Conservation (phyloP, 2,888 invertebrate genomes). For the Synanthedon andrenaeformis region DNA sequence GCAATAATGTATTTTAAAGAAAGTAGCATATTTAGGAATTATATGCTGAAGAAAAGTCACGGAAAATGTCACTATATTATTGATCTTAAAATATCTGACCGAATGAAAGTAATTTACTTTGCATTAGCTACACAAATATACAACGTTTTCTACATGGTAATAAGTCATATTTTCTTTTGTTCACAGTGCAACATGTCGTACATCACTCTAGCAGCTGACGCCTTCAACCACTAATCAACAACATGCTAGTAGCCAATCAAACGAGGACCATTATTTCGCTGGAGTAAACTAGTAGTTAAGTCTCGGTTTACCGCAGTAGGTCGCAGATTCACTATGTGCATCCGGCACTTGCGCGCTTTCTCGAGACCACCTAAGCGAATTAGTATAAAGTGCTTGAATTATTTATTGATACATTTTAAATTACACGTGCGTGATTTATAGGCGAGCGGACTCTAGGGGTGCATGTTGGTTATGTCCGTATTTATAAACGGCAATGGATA, state of each 20-base stretch:
- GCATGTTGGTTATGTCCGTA: background rate
- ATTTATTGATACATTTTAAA: background rate
- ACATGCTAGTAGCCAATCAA: slow-evolving; percentile 37
- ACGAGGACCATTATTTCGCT: slow-evolving; percentile 29
- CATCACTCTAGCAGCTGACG: slow-evolving; percentile 14
- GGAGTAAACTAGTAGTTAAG: slow-evolving; percentile 24
- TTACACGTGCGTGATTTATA: background rate
- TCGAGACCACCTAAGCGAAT: slow-evolving; percentile 18
- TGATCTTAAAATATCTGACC: no score
- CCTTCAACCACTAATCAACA: slow-evolving; percentile 28
- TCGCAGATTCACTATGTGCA: slow-evolving; percentile 31
- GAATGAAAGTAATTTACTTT: no score
- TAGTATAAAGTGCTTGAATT: background rate
- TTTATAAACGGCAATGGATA: background rate
- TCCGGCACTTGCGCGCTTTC: slow-evolving; percentile 41
- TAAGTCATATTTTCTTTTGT: background rate
- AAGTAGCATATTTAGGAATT: no score
- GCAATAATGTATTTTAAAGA: no score
- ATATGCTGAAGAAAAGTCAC: no score
- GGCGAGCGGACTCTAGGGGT: background rate
- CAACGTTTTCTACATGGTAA: background rate
- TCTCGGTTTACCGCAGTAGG: slow-evolving; percentile 19
- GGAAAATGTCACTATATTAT: no score
- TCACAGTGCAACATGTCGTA: background rate
- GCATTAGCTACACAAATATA: no score